Base-by-base conservation (phyloP, 2,113 vertebrate species). In the Coreoperca whiteheadi region DNA sequence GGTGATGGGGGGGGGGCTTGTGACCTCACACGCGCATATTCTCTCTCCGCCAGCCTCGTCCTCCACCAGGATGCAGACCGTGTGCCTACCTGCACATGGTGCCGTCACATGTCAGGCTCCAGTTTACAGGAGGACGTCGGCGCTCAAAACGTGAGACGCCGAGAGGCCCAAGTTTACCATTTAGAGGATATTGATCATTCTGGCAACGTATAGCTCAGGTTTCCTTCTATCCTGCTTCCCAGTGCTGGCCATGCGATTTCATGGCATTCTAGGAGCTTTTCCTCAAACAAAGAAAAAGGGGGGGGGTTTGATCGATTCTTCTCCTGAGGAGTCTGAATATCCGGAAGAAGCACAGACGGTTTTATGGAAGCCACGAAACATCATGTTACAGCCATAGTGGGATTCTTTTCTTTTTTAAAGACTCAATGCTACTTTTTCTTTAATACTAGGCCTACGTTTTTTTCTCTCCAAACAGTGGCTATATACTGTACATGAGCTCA, bases 1-100 rank as follows among this genome's bases (percentile, higher is more conserved):
- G 90, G 90, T 46, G 46, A 93, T 12, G 16, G 37, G 57, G 82
- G 79, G 81, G 71, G 83, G 86, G 91, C 89, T 87, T 65, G 53
- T 84, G 88, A 88, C 75, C 83, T 88, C 85, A 84, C 41, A 5
- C 18, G 74, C 72, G 60, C 76, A 81, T 37, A 72, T 85, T 59
- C 69, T 86, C 69, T 86, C 70, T 68, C 82, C 60, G 6, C 25
- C 72, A 74, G 67, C 80, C 90, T 85, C 79, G 8, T 75, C 74
- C 46, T 73, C 70, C 79, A 75, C 79, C 76, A 54, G 81, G 63
- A 70, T 63, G 74, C 76, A 83, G 81, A 74, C 34, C 16, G 59
- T 10, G 68, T 32, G 77, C 83, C 68, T 84, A 83, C 87, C 79
- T 91, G 72, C 81, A 82, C 57, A 61, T 57, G 73, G 53, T 46